Base-by-base conservation (phyloP, 2,113 vertebrate genomes). In the Bubo blakistoni region DNA sequence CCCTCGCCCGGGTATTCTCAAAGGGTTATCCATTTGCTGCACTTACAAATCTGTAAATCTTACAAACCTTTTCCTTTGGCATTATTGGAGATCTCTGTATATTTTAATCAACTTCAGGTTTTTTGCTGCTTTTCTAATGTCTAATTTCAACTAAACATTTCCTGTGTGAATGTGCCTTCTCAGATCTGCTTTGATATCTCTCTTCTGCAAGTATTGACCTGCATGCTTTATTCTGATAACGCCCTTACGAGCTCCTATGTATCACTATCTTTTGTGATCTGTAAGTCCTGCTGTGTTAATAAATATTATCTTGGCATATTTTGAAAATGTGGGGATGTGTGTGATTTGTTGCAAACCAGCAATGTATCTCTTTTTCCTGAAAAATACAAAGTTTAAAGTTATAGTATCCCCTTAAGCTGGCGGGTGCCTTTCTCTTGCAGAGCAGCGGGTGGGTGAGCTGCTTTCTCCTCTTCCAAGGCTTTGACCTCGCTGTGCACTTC, bases 231-330 rank as follows among this genome's bases (percentile, higher is more conserved):
- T 94, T 96, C 98, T 97, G 97, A 91, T 95, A 70, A 96, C 62
- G 94, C 97, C 95, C 97, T 97, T 91, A 92, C n/a, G 63, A 98
- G 97, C 98, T 99, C 96, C 97, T 98, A 97, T 99, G 99, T 99
- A 99, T 98, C 96, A 97, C 98, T 98, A 98, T 98, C 98, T 99
- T 98, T 99, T 99, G 99, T 99, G 98, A 99, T 97, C 98, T 98
- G 98, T 98, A 99, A 98, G 98, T 99, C 98, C 98, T 99, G 98
- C 98, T 99, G 98, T 99, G 98, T 98, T 99, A 99, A 99, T 99
- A 99, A 99, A 99, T 99, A 98, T 99, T 98, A 99, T 97, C 98
- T 99, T 99, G 99, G 98, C 99, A 98, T 99, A 99, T 99, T 99
- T 99, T 98, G 98, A 99, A 99, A 97, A 98, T 94, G 96, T 99